Conservation (phyloP, 2,113 vertebrate species). For the Miniopterus natalensis region DNA sequence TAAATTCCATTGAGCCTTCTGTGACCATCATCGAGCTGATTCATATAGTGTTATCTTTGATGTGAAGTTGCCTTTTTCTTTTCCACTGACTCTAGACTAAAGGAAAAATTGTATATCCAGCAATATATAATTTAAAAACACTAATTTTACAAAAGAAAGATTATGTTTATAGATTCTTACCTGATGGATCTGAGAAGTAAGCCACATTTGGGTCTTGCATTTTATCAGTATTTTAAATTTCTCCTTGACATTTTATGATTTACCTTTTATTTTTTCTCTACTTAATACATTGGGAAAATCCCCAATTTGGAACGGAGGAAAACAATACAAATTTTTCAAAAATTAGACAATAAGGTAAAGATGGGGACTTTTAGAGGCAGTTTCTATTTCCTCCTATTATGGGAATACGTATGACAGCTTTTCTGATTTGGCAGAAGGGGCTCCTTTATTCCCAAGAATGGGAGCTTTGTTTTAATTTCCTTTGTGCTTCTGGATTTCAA, state of each 20-base stretch:
- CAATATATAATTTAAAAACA: conserved; percentile 29
- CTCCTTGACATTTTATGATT: conserved; percentile 23
- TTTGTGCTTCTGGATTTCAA: conserved; percentile 43
- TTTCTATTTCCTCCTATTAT: neutral
- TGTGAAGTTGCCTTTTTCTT: conserved; percentile 36
- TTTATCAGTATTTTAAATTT: conserved; percentile 29
- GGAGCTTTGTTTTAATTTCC: neutral
- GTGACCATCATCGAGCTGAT: conserved; percentile 73
- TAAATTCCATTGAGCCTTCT: conserved; percentile 81
- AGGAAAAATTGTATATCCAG: neutral
- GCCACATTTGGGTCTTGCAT: neutral
- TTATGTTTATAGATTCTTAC: conserved; percentile 32
- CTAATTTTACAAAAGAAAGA: conserved; percentile 15
- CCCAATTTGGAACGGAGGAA: neutral
- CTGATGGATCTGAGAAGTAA: neutral
- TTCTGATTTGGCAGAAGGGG: neutral
- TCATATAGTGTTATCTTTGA: conserved; percentile 63
- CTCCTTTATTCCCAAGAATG: neutral
- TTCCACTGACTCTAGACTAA: neutral
- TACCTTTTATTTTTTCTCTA: neutral
- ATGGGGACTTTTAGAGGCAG: neutral
- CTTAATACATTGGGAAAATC: neutral
- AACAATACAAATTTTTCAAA: neutral
- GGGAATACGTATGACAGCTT: neutral
- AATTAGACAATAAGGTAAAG: neutral